Base-by-base conservation (phyloP, 2,113 vertebrate genomes). In the Tyrannus savana region DNA sequence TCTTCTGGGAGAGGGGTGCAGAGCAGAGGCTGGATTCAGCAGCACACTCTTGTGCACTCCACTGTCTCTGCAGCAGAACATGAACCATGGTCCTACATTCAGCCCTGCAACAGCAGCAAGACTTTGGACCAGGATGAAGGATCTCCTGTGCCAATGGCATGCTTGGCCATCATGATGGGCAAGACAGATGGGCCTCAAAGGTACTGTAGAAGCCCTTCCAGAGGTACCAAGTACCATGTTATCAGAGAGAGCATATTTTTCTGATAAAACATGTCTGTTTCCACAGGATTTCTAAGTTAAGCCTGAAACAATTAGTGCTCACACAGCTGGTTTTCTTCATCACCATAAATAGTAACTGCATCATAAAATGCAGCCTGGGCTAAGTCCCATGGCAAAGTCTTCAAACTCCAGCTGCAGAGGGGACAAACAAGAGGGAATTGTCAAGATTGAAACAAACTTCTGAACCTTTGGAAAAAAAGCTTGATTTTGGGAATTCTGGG, bases 351-450 rank as follows among this genome's bases (percentile, higher is more conserved):
- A 30, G 37, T 14, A 63, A 87, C 71, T 21, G 60, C 55, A 68
- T 78, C 78, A 14, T 74, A 92, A 12, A 83, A 75, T 35, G 18
- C 78, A 97, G 33, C 55, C 30, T 17, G 27, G 16, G 16, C 53
- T 75, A 30, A 79, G 44, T 53, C 85, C 59, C 66, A 73, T 28
- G 9, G 86, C 63, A 91, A 87, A 87, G 47, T 62, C 94, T 89
- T 90, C 74, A 80, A 97, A 79, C 12, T 81, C 41, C 41, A 94
- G 30, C 88, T 96, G 78, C 27, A 46, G 88, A 82, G 47, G 9
- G 8, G 24, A 35, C 37, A 62, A 83, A 56, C n/a, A 56, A 75
- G 47, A 59, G 9, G 12, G 10, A 75, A 49, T 60, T 35, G 16
- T 49, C 30, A 67, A 42, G 47, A 78, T 28, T n/a, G 24, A 82